Base-by-base conservation (phyloP, 1,140 invertebrate species). In the Drosophila biarmipes region DNA sequence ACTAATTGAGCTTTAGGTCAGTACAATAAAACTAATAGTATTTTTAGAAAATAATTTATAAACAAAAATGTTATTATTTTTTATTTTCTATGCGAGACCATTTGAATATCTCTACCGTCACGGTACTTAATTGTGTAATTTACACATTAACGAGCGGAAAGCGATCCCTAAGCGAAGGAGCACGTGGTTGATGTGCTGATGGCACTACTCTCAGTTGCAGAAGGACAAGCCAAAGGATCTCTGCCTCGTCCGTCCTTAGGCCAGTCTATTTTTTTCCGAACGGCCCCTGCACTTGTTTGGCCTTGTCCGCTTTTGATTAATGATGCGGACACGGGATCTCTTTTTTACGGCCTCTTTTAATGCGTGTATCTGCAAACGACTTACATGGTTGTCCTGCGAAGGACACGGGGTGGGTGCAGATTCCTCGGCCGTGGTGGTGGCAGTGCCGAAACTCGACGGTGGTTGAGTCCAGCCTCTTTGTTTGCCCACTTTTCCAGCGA, bases 111-210 rank as follows among this genome's bases (percentile, higher is more conserved):
- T 48, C 11, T 6, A 37, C 57, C 59, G 72, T 68, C 68, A 54
- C 62, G 46, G 69, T 82, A 91, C 87, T 91, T 90, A 87, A 89
- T 91, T 86, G 68, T 53, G 67, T 69, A 72, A 80, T 91, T 91
- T 79, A 71, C 73, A 75, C 56, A 43, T 55, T 56, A 46, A 62
- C 67, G n/a, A 61, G 61, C 61, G 35, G 37, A 63, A 61, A 71
- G 37, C 59, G 58, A 77, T 63, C 55, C 29, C 67, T 46, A 15
- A 52, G 51, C 42, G 42, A 59, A 48, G 40, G 6, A 43, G 42
- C 27, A 55, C 42, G 10, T 48, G 31, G 48, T 31, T 45, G 15
- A 56, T 19, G 54, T 21, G 55, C 31, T 34, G 45, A 45, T 24
- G 40, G 53, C 38, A 43, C 5, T 27, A 24, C 21, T 17, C 48